Percentiles rank a stretch among this genome's conserved stretches.
Conservation (phyloP, 2,888 invertebrate genomes). For the Andrena bicolor region DNA sequence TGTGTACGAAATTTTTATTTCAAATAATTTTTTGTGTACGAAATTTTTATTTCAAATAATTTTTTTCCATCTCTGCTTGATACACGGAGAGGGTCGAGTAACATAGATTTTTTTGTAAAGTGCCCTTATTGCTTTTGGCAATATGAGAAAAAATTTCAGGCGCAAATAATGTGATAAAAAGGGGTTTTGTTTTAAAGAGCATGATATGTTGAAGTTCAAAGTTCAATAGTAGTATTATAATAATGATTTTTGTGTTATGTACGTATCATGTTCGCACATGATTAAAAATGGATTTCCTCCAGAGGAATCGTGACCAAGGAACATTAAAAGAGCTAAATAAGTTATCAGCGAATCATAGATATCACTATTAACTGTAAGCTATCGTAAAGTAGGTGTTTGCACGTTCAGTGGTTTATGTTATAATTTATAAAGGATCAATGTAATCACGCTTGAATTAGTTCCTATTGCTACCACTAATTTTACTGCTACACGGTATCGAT, state of each 20-base stretch:
- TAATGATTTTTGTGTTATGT: not conserved
- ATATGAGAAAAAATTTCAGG: too few relatives aligned
- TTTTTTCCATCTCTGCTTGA: too few relatives aligned
- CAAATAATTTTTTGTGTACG: too few relatives aligned
- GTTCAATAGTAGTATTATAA: too few relatives aligned
- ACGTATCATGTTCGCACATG: not conserved
- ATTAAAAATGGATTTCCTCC: not conserved
- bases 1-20: too few relatives aligned
- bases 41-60: too few relatives aligned
- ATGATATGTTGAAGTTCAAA: too few relatives aligned
- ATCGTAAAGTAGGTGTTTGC: not conserved
- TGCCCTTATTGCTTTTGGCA: too few relatives aligned
- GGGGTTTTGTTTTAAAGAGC: too few relatives aligned
- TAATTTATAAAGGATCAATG: not conserved
- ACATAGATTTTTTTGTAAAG: too few relatives aligned
- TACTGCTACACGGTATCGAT: not conserved
- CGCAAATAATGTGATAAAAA: too few relatives aligned
- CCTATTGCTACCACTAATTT: not conserved
- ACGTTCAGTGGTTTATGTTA: conserved; percentile 2
- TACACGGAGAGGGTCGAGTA: too few relatives aligned
- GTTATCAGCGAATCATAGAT: conserved; percentile 18
- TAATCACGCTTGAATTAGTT: conserved; percentile 4
- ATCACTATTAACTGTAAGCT: not conserved
- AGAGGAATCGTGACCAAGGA: conserved; percentile 1
- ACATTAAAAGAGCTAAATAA: conserved; percentile 17